Evolutionary conservation across 2,797 vertebrate species (phyloP).

Genomic region (Sparus aurata): DNA sequence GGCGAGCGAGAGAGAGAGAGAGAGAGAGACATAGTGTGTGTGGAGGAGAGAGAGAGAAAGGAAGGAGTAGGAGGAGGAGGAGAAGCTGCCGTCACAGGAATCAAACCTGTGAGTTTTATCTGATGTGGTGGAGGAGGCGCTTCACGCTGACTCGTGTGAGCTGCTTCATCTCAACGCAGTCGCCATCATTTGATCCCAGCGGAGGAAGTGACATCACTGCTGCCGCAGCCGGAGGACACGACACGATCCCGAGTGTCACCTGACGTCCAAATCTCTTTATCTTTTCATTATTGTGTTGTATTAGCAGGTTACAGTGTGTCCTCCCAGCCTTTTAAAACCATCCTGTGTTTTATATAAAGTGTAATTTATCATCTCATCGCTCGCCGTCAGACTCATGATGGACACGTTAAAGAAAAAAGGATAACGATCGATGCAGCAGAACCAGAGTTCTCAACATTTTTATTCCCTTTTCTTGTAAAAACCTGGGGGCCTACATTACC

Average conservation of each 20-base stretch:
- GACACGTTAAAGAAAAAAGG: no score
- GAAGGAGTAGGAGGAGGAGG: not conserved
- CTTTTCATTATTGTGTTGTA: not conserved
- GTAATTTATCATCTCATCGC: no score
- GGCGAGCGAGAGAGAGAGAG: not conserved
- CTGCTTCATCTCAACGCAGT: not conserved
- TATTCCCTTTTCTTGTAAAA: not conserved
- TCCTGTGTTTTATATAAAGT: no score
- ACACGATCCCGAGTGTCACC: not conserved
- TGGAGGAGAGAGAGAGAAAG: not conserved
- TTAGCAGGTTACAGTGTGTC: not conserved
- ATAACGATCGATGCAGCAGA: not conserved
- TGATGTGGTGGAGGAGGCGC: not conserved
- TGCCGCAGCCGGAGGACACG: no score
- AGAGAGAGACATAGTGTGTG: not conserved
- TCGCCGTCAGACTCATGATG: not conserved
- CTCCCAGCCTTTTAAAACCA: not conserved
- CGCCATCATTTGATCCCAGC: conserved; percentile 24
- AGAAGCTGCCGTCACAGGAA: not conserved
- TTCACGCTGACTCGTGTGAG: not conserved
- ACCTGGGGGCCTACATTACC: conserved; percentile 20
- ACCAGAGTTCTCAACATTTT: not conserved
- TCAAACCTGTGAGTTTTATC: conserved; percentile 7
- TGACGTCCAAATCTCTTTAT: not conserved
- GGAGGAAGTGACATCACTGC: conserved; percentile 30